Percentiles rank a stretch among this genome's conserved stretches.
Conservation (phyloP, 2,888 invertebrate genomes). For the Zeuzera pyrina region DNA sequence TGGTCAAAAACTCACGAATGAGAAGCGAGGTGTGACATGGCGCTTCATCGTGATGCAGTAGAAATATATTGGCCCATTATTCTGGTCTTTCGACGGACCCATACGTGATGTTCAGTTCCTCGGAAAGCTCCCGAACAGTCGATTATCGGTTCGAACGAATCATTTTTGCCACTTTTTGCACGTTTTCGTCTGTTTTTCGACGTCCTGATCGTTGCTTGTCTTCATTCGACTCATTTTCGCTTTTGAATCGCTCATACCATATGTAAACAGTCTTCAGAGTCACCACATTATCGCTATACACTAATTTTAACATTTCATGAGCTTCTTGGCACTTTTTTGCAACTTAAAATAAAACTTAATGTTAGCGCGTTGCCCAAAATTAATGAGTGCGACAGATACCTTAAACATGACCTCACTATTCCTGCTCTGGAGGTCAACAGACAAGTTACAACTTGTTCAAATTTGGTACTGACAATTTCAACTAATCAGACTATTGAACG, state of each 20-base stretch:
- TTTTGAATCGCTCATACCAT: conserved; percentile 1
- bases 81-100: not conserved
- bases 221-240: conserved; percentile 2
- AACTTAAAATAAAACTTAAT: conserved; percentile 1
- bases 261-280: conserved; percentile 1
- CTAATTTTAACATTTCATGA: conserved; percentile 4
- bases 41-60: not conserved
- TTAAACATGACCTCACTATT: conserved; percentile 3
- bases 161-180: conserved; percentile 2
- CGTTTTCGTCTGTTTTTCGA: conserved; percentile 1
- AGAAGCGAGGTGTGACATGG: too few species aligned
- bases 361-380: too few species aligned
- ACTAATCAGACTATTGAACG: not conserved
- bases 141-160: not conserved
- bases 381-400: not conserved
- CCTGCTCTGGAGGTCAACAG: not conserved
- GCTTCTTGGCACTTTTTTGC: conserved; percentile 2
- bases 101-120: not conserved
- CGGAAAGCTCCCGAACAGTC: not conserved
- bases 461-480: not conserved
- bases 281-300: conserved; percentile 2
- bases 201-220: not conserved
- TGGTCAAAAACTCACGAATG: too few species aligned
- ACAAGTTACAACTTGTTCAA: conserved; percentile 1
- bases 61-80: not conserved